Evolutionary conservation across 1,140 invertebrate genomes (phyloP).

Genomic region (Aricia agestis): DNA sequence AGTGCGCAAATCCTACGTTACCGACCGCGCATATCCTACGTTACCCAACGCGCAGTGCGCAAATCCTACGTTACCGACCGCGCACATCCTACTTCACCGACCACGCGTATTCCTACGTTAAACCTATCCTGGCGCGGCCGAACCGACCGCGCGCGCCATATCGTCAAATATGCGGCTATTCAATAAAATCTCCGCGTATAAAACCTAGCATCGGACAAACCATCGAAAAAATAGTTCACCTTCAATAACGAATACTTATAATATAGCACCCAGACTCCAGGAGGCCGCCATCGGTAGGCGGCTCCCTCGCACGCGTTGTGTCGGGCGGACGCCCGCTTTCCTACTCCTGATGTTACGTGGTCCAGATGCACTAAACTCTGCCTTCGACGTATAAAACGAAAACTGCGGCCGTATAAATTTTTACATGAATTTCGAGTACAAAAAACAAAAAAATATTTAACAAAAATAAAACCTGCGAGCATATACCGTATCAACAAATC

Average conservation of each 20-base stretch:
- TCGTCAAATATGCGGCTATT: slow-evolving; percentile 59
- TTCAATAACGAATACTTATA: slow-evolving; percentile 42
- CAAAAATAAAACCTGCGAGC: slow-evolving; percentile 62
- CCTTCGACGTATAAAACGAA: slow-evolving; percentile 45
- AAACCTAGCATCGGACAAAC: slow-evolving; percentile 64
- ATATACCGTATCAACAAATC: slow-evolving; percentile 65
- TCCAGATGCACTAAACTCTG: slow-evolving; percentile 22
- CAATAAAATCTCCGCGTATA: slow-evolving; percentile 70
- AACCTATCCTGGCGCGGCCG: slow-evolving; percentile 8
- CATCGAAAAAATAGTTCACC: slow-evolving; percentile 52
- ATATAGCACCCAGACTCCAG: slow-evolving; percentile 28
- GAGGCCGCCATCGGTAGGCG: not conserved
- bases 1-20: not conserved
- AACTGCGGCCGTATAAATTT: slow-evolving; percentile 53
- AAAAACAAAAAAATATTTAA: slow-evolving; percentile 60
- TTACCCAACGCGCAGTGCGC: no score
- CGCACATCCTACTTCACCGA: not conserved
- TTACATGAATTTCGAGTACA: slow-evolving; percentile 47
- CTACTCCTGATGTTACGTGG: not conserved
- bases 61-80: not conserved
- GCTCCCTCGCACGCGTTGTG: not conserved
- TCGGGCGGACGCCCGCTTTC: not conserved
- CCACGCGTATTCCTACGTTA: not conserved
- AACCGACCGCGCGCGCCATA: slow-evolving; percentile 35
- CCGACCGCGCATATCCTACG: slow-evolving; percentile 5